Evolutionary conservation across 2,888 invertebrate species (phyloP).

Genomic region (Cryptophagus acutangulus): DNA sequence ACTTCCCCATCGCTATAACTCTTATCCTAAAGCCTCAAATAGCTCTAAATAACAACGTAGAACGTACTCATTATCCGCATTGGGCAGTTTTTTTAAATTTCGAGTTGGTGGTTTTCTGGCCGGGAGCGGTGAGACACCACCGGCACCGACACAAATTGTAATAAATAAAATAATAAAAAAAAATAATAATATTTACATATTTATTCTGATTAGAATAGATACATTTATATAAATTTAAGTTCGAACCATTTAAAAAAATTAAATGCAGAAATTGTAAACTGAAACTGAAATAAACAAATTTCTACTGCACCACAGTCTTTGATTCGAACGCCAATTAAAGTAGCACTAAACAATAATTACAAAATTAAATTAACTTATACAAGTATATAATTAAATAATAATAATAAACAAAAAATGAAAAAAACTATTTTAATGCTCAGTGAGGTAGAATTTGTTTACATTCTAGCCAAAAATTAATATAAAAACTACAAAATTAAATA

Average conservation of each 20-base stretch:
- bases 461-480: conserved; percentile 35
- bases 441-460: conserved; percentile 46
- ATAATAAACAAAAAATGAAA: too few relatives aligned
- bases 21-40: too few relatives aligned
- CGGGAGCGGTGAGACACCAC: too few relatives aligned
- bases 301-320: conserved; percentile 39
- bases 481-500: conserved; percentile 11
- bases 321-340: conserved; percentile 39
- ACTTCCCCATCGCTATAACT: too few relatives aligned
- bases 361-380: conserved; percentile 33
- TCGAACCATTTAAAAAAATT: conserved; percentile 20
- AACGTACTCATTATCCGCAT: too few relatives aligned
- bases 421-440: conserved; percentile 36
- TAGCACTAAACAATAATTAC: conserved; percentile 33
- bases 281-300: conserved; percentile 20
- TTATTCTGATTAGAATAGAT: conserved; percentile 43
- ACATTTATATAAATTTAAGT: conserved; percentile 39
- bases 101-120: too few relatives aligned
- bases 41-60: too few relatives aligned
- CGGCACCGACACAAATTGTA: too few relatives aligned
- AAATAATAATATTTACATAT: conserved; percentile 39
- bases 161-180: too few relatives aligned
- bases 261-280: conserved; percentile 19
- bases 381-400: conserved; percentile 27
- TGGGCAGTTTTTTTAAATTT: too few relatives aligned